Base-by-base conservation (phyloP, 2,113 vertebrate genomes). In the Sminthopsis crassicaudata region DNA sequence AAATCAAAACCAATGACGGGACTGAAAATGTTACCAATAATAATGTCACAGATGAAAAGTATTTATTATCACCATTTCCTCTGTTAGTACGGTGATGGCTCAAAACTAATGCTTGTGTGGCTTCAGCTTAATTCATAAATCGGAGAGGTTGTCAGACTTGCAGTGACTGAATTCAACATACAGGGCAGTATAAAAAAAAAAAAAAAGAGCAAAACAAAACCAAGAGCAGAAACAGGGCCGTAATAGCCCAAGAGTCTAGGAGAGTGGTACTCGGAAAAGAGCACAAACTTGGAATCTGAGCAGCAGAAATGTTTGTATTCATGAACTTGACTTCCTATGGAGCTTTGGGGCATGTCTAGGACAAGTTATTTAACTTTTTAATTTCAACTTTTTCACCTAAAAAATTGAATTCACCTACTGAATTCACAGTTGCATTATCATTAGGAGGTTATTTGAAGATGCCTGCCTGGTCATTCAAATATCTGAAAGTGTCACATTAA, bases 51-150 rank as follows among this genome's bases (percentile, higher is more conserved):
- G 55, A 89, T 46, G 92, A 93, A 88, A 76, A 0, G 36, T 42
- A n/a, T 92, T 93, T 91, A 76, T 57, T 90, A 93, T 67, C 55
- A 60, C 53, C 11, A 14, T 91, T 55, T 96, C 93, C 96, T 91
- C 91, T 51, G 53, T 30, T 26, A 94, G 67, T 84, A 84, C 23
- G n/a, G n/a, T 84, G 67, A 84, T 84, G 91, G 50, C 92, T 90
- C 91, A 89, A 60, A 90, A 50, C 96, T 46, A 67, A 90, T 53
- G 46, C 93, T 93, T 91, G 93, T 2, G 94, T 97, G 95, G 96
- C 96, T n/a, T 23, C 57, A 89, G 53, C 92, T 94, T 91, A 94
- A 94, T 96, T 96, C 95, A 95, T 92, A 96, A 97, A 97, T 96
- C 94, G 90, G 91, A 91, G 93, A 50, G 91, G 95, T 93, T 97